These are phyloP conservation scores for Monochamus saltuarius DNA, from an alignment of 1,140 invertebrate genomes.

Conservation along the genomic window DNA sequence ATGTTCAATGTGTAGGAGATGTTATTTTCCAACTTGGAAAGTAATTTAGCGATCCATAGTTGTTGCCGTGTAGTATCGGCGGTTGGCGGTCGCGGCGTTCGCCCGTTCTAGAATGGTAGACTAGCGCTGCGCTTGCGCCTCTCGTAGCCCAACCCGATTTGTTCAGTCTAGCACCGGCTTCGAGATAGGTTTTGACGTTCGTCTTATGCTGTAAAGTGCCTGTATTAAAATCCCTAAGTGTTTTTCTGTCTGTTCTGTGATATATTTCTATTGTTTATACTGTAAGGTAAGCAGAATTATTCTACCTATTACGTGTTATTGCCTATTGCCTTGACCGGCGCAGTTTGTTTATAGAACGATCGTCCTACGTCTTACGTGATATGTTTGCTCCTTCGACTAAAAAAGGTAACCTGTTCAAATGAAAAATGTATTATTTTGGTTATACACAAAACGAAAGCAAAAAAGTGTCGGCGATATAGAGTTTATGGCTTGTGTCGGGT, in stretches of 20 bases:
- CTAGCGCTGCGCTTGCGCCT: constrained; percentile 25
- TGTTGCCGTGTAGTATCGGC: too few species aligned
- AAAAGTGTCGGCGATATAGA: too few species aligned
- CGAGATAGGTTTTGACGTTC: constrained; percentile 25
- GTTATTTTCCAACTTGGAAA: too few species aligned
- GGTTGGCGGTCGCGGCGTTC: neutral
- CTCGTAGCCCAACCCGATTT: constrained; percentile 37
- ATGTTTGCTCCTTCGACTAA: too few species aligned
- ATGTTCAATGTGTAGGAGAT: neutral
- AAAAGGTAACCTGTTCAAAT: too few species aligned
- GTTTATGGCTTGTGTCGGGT: too few species aligned
- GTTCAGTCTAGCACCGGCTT: constrained; percentile 42
- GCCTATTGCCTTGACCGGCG: too few species aligned
- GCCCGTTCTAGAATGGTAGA: neutral
- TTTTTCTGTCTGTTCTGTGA: constrained; percentile 23
- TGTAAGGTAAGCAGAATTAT: neutral
- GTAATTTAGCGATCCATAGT: too few species aligned
- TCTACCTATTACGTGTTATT: neutral
- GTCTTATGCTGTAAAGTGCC: constrained; percentile 29
- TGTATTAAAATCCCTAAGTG: constrained; percentile 20
- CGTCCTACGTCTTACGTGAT: neutral
- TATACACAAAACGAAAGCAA: too few species aligned
- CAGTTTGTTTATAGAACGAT: neutral
- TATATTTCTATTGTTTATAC: constrained; percentile 10
- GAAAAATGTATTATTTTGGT: too few species aligned